Conservation (phyloP, 2,113 vertebrate genomes). For the Sinocyclocheilus grahami region DNA sequence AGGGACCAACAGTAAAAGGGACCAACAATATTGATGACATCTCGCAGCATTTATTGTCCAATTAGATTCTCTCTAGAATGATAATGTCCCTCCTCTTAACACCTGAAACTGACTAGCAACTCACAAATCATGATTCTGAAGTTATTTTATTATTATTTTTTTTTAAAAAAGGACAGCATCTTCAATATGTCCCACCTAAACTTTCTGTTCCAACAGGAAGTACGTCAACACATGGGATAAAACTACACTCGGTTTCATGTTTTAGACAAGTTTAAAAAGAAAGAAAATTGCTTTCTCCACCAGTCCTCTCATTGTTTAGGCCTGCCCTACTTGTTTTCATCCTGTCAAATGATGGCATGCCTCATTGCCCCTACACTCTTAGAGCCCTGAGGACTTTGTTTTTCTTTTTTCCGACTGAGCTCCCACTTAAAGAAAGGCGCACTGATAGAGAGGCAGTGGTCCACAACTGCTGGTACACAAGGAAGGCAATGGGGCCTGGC, state of each 20-base stretch:
- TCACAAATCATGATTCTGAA: neutral
- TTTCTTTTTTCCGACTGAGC: constrained; percentile 40
- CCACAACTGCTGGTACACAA: constrained; percentile 41
- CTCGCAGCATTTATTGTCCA: neutral
- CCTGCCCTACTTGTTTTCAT: constrained; percentile 14
- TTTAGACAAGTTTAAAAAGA: neutral
- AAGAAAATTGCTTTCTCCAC: neutral
- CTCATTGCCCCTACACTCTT: constrained; percentile 6
- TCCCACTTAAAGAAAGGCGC: constrained; percentile 33
- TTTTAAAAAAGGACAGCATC: neutral
- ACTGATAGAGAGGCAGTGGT: constrained; percentile 34
- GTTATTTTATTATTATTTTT: neutral
- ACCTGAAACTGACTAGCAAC: neutral
- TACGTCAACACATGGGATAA: neutral
- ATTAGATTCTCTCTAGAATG: neutral
- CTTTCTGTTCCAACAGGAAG: neutral
- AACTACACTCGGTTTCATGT: neutral
- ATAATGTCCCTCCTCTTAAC: neutral
- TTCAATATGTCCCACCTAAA: neutral
- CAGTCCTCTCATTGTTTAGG: neutral
- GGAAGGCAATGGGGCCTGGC: constrained; percentile 21
- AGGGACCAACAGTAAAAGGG: too few relatives aligned
- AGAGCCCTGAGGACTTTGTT: constrained; percentile 24
- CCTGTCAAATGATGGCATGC: constrained; percentile 26
- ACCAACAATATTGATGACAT: neutral